A percentile compares a stretch with the other conserved stretches of the same genome.
Conservation (phyloP, 1,140 invertebrate genomes). For the Helicoverpa armigera region DNA sequence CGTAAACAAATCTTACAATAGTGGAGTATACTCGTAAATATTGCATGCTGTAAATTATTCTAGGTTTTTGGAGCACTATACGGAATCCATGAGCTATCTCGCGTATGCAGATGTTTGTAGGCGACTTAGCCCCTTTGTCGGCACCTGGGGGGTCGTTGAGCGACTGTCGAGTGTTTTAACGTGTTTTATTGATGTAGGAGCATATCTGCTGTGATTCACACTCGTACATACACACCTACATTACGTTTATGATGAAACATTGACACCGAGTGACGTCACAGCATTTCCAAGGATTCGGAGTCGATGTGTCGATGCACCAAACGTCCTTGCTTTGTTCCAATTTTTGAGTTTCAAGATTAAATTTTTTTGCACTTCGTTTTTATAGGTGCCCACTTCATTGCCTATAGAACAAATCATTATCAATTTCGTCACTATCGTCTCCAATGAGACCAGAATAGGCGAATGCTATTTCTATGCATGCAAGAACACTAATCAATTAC, state of each 20-base stretch:
- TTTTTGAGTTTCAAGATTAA: constrained; percentile 24
- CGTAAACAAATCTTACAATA: constrained; percentile 4
- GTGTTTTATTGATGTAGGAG: constrained; percentile 45
- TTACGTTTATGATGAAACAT: constrained; percentile 44
- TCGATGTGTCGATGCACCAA: constrained; percentile 32
- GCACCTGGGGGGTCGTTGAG: constrained; percentile 46
- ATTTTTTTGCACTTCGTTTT: constrained; percentile 10
- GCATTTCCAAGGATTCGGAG: constrained; percentile 47
- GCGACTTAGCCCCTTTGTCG: constrained; percentile 32
- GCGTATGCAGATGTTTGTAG: constrained; percentile 13
- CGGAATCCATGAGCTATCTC: constrained; percentile 22
- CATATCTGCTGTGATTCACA: constrained; percentile 30
- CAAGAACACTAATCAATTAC: neutral
- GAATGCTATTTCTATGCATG: neutral
- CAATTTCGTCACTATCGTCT: no score
- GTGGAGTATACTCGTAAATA: neutral
- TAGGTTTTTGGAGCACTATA: constrained; percentile 14
- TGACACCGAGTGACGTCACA: constrained; percentile 41
- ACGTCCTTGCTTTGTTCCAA: constrained; percentile 45
- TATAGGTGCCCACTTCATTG: neutral
- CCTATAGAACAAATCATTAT: neutral
- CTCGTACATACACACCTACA: neutral
- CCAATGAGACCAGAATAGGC: neutral
- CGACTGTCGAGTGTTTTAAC: constrained; percentile 48
- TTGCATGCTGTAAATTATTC: constrained; percentile 23